phyloP scores from a whole-genome alignment of 2,888 invertebrate genomes.

The Cerceris rybyensis region DNA sequence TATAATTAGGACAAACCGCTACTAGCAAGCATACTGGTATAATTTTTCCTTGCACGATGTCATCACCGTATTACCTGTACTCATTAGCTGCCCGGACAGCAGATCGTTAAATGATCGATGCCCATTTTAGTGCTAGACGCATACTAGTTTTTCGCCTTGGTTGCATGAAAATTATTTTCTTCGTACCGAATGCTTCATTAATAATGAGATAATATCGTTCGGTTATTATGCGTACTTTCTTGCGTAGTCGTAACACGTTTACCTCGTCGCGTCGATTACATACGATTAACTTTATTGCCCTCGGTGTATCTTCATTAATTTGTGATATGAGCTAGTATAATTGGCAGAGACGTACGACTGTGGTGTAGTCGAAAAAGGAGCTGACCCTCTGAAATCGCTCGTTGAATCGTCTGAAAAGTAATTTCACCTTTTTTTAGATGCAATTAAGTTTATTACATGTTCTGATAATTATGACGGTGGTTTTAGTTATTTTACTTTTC shows the following conservation, averaged over 20 bases:
- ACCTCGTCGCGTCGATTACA: not conserved
- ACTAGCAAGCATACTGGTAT: constrained; percentile 4
- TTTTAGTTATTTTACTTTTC: no score
- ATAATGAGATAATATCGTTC: not conserved
- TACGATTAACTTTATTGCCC: not conserved
- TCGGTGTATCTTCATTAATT: not conserved
- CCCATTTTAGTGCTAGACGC: not conserved
- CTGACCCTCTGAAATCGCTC: no score
- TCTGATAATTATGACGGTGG: no score
- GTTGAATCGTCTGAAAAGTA: no score
- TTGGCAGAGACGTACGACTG: no score
- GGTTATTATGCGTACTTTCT: constrained; percentile 26
- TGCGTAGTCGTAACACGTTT: not conserved
- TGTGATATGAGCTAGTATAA: not conserved
- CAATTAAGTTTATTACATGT: no score
- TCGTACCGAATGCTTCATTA: not conserved
- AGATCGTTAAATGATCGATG: constrained; percentile 34
- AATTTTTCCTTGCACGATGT: constrained; percentile 39
- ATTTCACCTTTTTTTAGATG: no score
- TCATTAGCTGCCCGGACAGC: constrained; percentile 16
- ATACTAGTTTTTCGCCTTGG: constrained; percentile 20
- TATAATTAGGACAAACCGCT: constrained; percentile 48
- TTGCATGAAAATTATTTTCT: constrained; percentile 1
- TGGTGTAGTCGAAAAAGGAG: no score
- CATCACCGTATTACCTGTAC: constrained; percentile 26